Evolutionary conservation across 2,113 vertebrate species (phyloP).

Genomic region (Vulpes ferrilata): DNA sequence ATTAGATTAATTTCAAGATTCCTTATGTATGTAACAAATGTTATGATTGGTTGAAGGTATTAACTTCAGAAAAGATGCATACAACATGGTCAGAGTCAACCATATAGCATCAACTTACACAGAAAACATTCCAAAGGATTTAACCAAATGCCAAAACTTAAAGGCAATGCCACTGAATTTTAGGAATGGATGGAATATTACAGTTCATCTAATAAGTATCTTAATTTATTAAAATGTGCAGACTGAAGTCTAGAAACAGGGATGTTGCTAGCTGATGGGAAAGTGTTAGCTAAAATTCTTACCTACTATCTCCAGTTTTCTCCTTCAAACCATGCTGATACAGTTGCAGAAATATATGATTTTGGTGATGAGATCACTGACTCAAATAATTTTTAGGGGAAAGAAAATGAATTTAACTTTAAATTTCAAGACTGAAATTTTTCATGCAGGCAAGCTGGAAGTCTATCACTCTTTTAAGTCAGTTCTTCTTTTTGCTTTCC

Average conservation of each 20-base stretch:
- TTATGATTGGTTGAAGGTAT: background rate
- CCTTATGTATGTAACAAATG: background rate
- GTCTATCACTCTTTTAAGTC: background rate
- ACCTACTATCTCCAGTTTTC: background rate
- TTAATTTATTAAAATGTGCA: background rate
- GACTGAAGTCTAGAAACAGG: background rate
- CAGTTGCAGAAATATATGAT: background rate
- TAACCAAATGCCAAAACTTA: background rate
- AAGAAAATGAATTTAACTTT: background rate
- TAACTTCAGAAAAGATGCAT: background rate
- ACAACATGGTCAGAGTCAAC: background rate
- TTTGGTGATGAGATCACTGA: background rate
- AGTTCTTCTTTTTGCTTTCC: background rate
- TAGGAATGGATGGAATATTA: background rate
- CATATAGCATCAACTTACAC: background rate
- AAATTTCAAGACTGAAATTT: slow-evolving; percentile 29
- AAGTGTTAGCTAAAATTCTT: background rate
- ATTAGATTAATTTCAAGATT: background rate
- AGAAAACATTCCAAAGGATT: background rate
- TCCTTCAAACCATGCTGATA: background rate
- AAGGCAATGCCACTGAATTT: background rate
- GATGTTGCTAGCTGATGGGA: background rate
- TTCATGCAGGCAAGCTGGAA: background rate
- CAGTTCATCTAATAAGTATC: background rate
- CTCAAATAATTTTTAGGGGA: background rate